These are phyloP conservation scores for Metellina segmentata DNA, from an alignment of 2,888 invertebrate genomes.

Conservation along the genomic window DNA sequence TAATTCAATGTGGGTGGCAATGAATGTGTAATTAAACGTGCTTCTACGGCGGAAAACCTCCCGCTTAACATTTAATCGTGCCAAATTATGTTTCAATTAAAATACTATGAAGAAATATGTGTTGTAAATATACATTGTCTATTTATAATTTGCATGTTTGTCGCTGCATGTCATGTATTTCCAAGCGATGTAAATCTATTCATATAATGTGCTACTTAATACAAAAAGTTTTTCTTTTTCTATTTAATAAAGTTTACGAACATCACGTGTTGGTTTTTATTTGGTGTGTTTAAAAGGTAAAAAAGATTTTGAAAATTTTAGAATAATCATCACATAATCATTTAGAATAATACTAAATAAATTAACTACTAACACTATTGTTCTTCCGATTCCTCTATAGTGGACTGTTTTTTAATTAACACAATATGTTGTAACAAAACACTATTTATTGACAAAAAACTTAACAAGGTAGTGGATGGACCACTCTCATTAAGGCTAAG, in stretches of 20 bases:
- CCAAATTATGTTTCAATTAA: slow-evolving; percentile 7
- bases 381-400: too few relatives aligned
- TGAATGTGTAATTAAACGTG: neutral
- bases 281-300: neutral
- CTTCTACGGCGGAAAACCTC: neutral
- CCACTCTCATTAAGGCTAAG: too few relatives aligned
- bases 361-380: too few relatives aligned
- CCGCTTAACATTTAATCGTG: slow-evolving; percentile 9
- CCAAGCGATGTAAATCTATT: slow-evolving; percentile 30
- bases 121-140: slow-evolving; percentile 51
- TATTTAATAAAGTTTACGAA: slow-evolving; percentile 66
- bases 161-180: slow-evolving; percentile 61
- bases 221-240: slow-evolving; percentile 50
- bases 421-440: too few relatives aligned
- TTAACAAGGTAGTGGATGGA: too few relatives aligned
- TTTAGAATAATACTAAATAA: too few relatives aligned
- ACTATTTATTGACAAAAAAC: too few relatives aligned
- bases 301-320: neutral
- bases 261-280: neutral
- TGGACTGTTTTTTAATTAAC: too few relatives aligned
- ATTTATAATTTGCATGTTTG: slow-evolving; percentile 60
- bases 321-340: too few relatives aligned
- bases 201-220: slow-evolving; percentile 55
- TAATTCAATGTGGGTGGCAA: neutral
- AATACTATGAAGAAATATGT: slow-evolving; percentile 16